phyloP scores from a whole-genome alignment of 2,797 vertebrate species.

The Botia almorhae region DNA sequence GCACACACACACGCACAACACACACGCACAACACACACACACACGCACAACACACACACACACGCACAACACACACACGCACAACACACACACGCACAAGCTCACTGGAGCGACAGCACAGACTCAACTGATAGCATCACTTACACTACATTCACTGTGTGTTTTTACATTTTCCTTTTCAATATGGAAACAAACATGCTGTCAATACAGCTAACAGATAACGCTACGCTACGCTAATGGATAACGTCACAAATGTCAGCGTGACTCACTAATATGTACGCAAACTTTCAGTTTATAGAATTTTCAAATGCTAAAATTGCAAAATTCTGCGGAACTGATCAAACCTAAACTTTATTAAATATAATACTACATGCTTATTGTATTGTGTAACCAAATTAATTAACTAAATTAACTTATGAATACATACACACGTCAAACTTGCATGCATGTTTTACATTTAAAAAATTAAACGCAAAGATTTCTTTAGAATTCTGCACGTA shows the following conservation, averaged over 20 bases:
- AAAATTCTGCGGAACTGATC: too few relatives aligned
- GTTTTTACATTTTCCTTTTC: constrained; percentile 34
- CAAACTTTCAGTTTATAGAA: background rate
- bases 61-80: constrained; percentile 43
- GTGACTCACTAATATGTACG: background rate
- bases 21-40: constrained; percentile 46
- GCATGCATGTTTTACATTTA: too few relatives aligned
- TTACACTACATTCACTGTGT: constrained; percentile 46
- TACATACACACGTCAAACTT: too few relatives aligned
- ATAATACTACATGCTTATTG: too few relatives aligned
- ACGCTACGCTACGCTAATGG: background rate
- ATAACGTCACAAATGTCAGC: background rate
- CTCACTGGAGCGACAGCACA: constrained; percentile 61
- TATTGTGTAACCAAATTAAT: too few relatives aligned
- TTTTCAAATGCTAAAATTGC: too few relatives aligned
- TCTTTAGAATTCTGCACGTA: background rate
- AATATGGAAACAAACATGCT: constrained; percentile 2
- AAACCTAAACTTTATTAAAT: too few relatives aligned
- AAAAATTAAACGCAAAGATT: too few relatives aligned
- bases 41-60: constrained; percentile 42
- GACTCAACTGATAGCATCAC: constrained; percentile 46
- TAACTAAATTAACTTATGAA: too few relatives aligned
- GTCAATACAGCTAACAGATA: background rate
- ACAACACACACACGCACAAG: background rate
- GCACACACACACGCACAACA: constrained; percentile 38